A percentile compares a stretch with the other conserved stretches of the same genome.
phyloP scores from a whole-genome alignment of 2,797 vertebrate species.

The Schizothorax lantsangensis region DNA sequence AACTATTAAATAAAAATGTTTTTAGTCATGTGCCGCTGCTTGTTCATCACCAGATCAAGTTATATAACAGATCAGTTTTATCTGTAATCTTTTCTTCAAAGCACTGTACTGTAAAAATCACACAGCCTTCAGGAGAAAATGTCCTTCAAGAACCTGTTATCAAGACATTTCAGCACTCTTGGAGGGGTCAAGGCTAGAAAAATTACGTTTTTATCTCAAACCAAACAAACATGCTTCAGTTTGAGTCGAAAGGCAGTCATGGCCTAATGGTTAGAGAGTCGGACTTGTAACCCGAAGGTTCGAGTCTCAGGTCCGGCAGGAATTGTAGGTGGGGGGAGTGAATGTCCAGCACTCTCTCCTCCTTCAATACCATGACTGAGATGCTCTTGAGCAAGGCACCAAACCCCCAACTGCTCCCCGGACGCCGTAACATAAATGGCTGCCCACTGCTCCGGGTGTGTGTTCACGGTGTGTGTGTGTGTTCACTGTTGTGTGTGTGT shows the following conservation, averaged over 20 bases:
- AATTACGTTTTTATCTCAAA: neutral
- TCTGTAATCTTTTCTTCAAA: neutral
- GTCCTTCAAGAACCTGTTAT: conserved; percentile 6
- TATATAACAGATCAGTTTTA: neutral
- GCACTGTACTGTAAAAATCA: neutral
- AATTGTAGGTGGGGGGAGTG: too few relatives aligned
- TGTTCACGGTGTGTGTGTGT: too few relatives aligned
- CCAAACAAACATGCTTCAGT: neutral
- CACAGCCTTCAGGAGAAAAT: neutral
- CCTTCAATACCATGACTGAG: too few relatives aligned
- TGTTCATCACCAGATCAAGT: neutral
- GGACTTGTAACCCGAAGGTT: too few relatives aligned
- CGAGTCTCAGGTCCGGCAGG: too few relatives aligned
- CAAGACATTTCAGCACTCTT: neutral
- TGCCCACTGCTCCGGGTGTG: too few relatives aligned
- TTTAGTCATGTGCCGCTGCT: neutral
- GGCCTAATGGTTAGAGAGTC: too few relatives aligned
- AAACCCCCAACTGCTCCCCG: too few relatives aligned
- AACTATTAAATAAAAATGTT: neutral
- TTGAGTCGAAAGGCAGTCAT: neutral
- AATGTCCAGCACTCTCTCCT: too few relatives aligned
- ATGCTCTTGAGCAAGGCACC: too few relatives aligned
- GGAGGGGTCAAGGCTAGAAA: conserved; percentile 19
- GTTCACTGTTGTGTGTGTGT: too few relatives aligned
- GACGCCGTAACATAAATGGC: too few relatives aligned